A percentile compares a stretch with the other conserved stretches of the same genome.
Evolutionary conservation across 2,888 invertebrate species (phyloP).

Genomic region (Hipparchia semele): DNA sequence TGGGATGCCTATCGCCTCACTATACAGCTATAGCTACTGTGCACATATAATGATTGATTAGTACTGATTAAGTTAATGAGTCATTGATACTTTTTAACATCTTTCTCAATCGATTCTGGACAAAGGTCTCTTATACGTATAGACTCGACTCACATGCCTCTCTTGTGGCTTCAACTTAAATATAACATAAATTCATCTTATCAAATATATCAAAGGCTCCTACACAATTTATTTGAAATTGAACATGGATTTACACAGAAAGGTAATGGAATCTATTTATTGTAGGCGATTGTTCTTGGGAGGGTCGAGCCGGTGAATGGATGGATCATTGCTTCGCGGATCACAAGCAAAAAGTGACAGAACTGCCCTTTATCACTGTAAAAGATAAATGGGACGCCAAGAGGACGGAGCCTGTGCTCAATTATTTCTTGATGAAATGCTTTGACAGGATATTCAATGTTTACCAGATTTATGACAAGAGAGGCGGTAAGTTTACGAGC

Average conservation of each 20-base stretch:
- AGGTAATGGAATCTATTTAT: conserved; percentile 7
- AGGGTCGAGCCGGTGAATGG: conserved; percentile 84
- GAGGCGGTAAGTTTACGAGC: conserved; percentile 56
- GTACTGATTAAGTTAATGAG: too few species aligned
- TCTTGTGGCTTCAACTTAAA: too few species aligned
- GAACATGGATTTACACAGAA: background rate
- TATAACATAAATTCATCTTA: too few species aligned
- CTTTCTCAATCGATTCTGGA: too few species aligned
- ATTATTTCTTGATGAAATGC: conserved; percentile 74
- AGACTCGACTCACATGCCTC: too few species aligned
- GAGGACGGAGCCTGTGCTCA: conserved; percentile 72
- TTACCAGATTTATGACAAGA: conserved; percentile 79
- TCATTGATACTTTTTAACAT: too few species aligned
- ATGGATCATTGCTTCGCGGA: conserved; percentile 82
- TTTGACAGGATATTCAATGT: conserved; percentile 77
- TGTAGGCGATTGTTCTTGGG: conserved; percentile 81
- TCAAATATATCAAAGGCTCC: too few species aligned
- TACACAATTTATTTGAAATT: too few species aligned
- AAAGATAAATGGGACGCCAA: conserved; percentile 77
- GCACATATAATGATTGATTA: too few species aligned
- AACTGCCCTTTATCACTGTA: conserved; percentile 76
- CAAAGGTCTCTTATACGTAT: too few species aligned
- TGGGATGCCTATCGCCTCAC: background rate
- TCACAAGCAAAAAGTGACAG: conserved; percentile 78
- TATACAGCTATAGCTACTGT: too few species aligned